Evolutionary conservation across 2,888 invertebrate genomes (phyloP), one percentile per base, ranked within the genome.

Genomic region (Phorcus lineatus): DNA sequence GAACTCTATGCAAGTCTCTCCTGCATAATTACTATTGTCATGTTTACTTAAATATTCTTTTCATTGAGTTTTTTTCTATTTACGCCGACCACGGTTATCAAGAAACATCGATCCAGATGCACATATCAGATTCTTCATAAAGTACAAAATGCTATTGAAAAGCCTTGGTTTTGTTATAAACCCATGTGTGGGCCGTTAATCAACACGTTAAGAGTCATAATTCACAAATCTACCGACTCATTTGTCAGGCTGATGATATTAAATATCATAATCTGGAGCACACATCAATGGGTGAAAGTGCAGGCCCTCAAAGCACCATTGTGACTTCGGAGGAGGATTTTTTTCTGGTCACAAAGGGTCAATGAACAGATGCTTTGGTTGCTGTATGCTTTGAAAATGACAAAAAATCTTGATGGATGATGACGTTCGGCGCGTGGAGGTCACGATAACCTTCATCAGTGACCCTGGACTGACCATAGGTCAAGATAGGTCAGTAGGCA

Each of bases 401-500:
- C 70, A 31, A 70, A 70, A 70, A 40, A 70, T 70, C 31, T 70
- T 36, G 31, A 36, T 19, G 70, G 36, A 40, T 70, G 19, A 70
- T 70, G 70, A 70, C 28, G 70, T 36, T 40, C 17, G 36, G 70
- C 70, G 70, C 36, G 70, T 36, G 19, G 70, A 36, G 70, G 70
- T 70, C 70, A 70, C 28, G 70, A 36, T 70, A 70, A 70, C 70
- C 70, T 70, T 40, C 36, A 24, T 62, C 28, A 24, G 16, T 62
- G 62, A 62, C 36, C 40, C 17, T n/a, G 31, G 70, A 36, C 40
- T 70, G 36, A 36, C 31, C 70, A 19, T 40, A 40, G 70, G 70
- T 70, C 70, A 70, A 40, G 70, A 40, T 70, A 70, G 28, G 70
- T 70, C 70, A 70, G 70, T 70, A 70, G 31, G 40, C 70, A 70